A percentile compares a stretch with the other conserved stretches of the same genome.
Evolutionary conservation across 2,113 vertebrate species (phyloP).

Genomic region (Seriola dumerili): DNA sequence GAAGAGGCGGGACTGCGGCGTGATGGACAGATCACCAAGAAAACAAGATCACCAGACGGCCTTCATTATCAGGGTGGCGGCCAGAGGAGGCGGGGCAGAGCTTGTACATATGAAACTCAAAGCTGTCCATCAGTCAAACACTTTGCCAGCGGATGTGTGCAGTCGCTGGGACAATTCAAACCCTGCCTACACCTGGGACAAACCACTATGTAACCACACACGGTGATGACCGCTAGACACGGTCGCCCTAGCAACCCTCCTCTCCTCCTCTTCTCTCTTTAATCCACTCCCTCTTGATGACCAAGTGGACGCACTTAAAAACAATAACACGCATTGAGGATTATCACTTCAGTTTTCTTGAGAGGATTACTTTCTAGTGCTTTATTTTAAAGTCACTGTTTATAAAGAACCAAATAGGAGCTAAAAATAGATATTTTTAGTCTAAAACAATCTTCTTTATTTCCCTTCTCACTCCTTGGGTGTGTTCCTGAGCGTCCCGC

Average conservation of each 20-base stretch:
- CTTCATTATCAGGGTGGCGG: slow-evolving; percentile 57
- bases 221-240: slow-evolving; percentile 43
- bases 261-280: slow-evolving; percentile 41
- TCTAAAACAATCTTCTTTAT: slow-evolving; percentile 56
- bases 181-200: slow-evolving; percentile 60
- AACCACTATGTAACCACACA: slow-evolving; percentile 76
- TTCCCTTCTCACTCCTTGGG: slow-evolving; percentile 44
- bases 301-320: slow-evolving; percentile 51
- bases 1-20: slow-evolving; percentile 36
- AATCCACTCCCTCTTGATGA: slow-evolving; percentile 32
- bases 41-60: slow-evolving; percentile 57
- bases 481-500: slow-evolving; percentile 66
- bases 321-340: slow-evolving; percentile 36
- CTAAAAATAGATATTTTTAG: slow-evolving; percentile 62
- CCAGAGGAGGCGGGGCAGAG: slow-evolving; percentile 51
- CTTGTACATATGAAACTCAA: slow-evolving; percentile 73
- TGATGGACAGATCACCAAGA: slow-evolving; percentile 33
- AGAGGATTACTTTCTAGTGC: slow-evolving; percentile 65
- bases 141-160: slow-evolving; percentile 39
- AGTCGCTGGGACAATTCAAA: slow-evolving; percentile 52
- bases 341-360: slow-evolving; percentile 51
- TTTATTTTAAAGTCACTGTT: slow-evolving; percentile 69
- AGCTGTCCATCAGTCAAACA: slow-evolving; percentile 47
- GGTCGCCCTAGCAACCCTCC: slow-evolving; percentile 54
- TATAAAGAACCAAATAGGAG: slow-evolving; percentile 76